Conservation (phyloP, 2,797 vertebrate genomes). For the Pyrocephalus nanus region DNA sequence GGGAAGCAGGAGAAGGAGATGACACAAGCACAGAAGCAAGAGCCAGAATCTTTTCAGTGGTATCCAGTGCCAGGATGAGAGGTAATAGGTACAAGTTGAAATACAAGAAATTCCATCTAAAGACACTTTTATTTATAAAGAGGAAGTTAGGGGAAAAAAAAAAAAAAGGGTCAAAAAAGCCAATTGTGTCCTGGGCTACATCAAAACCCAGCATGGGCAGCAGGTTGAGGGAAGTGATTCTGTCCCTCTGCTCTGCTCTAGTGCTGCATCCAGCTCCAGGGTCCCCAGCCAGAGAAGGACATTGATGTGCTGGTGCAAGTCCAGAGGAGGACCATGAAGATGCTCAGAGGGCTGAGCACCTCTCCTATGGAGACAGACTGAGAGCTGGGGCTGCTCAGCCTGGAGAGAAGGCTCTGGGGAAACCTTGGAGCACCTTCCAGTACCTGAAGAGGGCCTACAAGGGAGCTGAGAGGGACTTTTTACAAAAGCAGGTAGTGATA, state of each 20-base stretch:
- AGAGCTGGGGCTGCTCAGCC: neutral
- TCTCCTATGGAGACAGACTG: neutral
- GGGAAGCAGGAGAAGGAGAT: neutral
- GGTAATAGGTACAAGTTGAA: neutral
- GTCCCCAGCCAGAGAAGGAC: neutral
- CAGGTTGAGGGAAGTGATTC: neutral
- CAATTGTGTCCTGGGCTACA: too few relatives aligned
- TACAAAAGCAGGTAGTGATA: neutral
- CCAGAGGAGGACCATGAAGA: neutral
- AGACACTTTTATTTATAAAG: neutral
- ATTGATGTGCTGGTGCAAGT: neutral
- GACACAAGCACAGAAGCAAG: neutral
- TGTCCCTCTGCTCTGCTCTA: neutral
- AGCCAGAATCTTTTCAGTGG: neutral
- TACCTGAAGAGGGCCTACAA: neutral
- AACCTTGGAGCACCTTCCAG: neutral
- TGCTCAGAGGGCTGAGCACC: neutral
- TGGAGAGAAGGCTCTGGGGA: neutral
- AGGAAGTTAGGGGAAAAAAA: neutral
- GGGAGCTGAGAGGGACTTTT: neutral
- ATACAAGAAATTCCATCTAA: neutral
- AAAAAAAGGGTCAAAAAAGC: neutral
- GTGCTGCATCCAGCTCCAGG: neutral
- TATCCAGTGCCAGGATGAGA: neutral
- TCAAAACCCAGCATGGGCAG: neutral